Evolutionary conservation across 2,113 vertebrate species (phyloP).

Genomic region (Dunckerocampus dactyliophorus): DNA sequence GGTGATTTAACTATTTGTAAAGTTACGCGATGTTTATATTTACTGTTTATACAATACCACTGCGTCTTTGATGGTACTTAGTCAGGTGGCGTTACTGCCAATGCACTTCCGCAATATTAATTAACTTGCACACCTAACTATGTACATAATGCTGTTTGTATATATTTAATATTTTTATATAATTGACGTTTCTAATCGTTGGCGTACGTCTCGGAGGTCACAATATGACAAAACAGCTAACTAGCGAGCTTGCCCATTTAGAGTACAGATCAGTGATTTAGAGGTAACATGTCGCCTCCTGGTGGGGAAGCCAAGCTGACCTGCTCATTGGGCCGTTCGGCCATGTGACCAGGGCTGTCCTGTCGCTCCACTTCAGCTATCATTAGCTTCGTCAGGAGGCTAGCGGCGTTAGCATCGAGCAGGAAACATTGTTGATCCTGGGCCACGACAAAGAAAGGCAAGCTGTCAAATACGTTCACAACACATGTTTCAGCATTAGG

Average conservation of each 20-base stretch:
- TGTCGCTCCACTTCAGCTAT: background rate
- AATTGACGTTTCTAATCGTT: too few species aligned
- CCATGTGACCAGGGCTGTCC: constrained; percentile 47
- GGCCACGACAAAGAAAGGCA: background rate
- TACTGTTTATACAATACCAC: too few species aligned
- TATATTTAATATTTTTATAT: too few species aligned
- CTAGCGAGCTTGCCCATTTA: background rate
- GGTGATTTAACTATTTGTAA: too few species aligned
- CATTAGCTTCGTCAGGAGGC: constrained; percentile 41
- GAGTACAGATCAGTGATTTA: too few species aligned
- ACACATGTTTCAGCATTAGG: background rate
- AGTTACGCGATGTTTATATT: too few species aligned
- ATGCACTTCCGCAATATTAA: too few species aligned
- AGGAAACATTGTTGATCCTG: constrained; percentile 38
- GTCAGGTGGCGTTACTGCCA: too few species aligned
- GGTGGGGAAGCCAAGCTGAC: background rate
- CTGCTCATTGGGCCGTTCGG: constrained; percentile 7
- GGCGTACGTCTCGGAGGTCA: too few species aligned
- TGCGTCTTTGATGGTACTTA: too few species aligned
- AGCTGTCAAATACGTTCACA: constrained; percentile 21
- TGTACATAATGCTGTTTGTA: too few species aligned
- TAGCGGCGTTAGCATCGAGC: constrained; percentile 35
- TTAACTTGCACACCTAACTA: too few species aligned
- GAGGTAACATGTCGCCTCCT: constrained; percentile 26
- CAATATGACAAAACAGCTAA: background rate